phyloP scores from a whole-genome alignment of 1,140 invertebrate species.

The Ditylenchus dipsaci region DNA sequence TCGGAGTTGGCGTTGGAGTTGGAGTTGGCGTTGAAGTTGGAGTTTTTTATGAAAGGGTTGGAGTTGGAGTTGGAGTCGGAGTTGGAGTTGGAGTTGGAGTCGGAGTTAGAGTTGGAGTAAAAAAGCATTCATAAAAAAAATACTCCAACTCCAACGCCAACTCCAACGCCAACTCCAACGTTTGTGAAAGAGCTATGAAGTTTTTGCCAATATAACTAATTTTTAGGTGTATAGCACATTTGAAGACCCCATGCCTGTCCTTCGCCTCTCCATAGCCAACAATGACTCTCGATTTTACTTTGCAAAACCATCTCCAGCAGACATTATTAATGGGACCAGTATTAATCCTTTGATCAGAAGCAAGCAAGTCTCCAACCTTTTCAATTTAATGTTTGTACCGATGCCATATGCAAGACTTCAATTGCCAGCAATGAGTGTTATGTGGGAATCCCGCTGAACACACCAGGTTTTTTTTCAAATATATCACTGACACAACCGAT shows the following conservation, averaged over 20 bases:
- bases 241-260: slow-evolving; percentile 38
- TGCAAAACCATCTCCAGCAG: slow-evolving; percentile 8
- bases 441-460: slow-evolving; percentile 66
- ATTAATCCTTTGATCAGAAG: slow-evolving; percentile 14
- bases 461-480: slow-evolving; percentile 63
- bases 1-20: too few relatives aligned
- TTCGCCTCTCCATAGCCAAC: slow-evolving; percentile 29
- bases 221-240: slow-evolving; percentile 54
- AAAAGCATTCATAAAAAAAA: too few relatives aligned
- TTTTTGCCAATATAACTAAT: not conserved
- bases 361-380: slow-evolving; percentile 59
- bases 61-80: too few relatives aligned
- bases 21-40: too few relatives aligned
- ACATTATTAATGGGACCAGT: not conserved
- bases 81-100: too few relatives aligned
- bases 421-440: slow-evolving; percentile 65
- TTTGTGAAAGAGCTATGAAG: too few relatives aligned
- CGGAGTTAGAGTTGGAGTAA: too few relatives aligned
- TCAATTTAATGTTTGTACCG: slow-evolving; percentile 69
- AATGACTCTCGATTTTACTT: slow-evolving; percentile 49
- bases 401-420: slow-evolving; percentile 67
- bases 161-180: too few relatives aligned
- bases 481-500: too few relatives aligned
- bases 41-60: too few relatives aligned
- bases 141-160: too few relatives aligned